Conservation (phyloP, 2,797 vertebrate genomes). For the Gymnoscopelus braueri region DNA sequence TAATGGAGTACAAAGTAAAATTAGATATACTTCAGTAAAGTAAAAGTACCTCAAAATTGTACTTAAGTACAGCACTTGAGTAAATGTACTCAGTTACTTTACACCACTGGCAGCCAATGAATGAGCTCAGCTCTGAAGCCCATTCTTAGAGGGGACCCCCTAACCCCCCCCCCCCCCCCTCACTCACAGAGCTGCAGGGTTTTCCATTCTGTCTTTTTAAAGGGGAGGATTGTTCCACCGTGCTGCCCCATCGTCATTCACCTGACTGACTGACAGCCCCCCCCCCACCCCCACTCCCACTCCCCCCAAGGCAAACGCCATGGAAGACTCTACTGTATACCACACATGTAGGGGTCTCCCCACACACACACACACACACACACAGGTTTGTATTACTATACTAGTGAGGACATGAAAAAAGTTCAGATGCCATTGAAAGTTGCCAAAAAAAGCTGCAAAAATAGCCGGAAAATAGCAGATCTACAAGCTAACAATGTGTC, state of each 20-base stretch:
- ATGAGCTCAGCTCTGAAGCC: slow-evolving; percentile 29
- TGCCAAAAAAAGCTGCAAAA: too few relatives aligned
- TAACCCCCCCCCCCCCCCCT: slow-evolving; percentile 13
- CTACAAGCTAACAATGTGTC: too few relatives aligned
- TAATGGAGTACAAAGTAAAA: too few relatives aligned
- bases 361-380: slow-evolving; percentile 24
- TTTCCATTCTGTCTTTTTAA: slow-evolving; percentile 35
- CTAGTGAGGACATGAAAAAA: too few relatives aligned
- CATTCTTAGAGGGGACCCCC: too few relatives aligned
- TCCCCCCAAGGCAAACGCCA: slow-evolving; percentile 56
- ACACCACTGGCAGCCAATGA: slow-evolving; percentile 13
- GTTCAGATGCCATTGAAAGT: too few relatives aligned
- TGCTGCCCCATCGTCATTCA: slow-evolving; percentile 37
- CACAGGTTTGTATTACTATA: too few relatives aligned
- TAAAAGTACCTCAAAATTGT: too few relatives aligned
- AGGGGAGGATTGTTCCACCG: slow-evolving; percentile 45
- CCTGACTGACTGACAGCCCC: slow-evolving; percentile 61
- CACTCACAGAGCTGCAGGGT: slow-evolving; percentile 10
- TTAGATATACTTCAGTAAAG: too few relatives aligned
- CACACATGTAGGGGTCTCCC: slow-evolving; percentile 48
- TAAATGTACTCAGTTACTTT: too few relatives aligned
- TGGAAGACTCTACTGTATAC: slow-evolving; percentile 57
- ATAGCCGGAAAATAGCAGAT: too few relatives aligned
- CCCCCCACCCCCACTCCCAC: slow-evolving; percentile 3
- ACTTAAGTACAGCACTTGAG: too few relatives aligned